Conservation (phyloP, 2,797 vertebrate species). For the Fratercula arctica region DNA sequence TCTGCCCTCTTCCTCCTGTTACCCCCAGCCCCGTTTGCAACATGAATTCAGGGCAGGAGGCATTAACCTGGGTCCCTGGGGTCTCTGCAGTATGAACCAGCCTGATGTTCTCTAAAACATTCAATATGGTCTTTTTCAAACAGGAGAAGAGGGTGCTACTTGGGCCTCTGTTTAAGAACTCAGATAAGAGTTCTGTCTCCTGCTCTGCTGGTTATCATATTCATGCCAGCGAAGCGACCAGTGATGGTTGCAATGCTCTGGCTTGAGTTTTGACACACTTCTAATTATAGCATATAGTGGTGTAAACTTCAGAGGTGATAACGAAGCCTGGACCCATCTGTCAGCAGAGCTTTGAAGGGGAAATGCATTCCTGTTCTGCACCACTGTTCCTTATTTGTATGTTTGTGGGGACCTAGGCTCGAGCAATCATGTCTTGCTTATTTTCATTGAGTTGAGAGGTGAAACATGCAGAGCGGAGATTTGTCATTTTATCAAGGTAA, state of each 20-base stretch:
- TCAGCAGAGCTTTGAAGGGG: constrained; percentile 7
- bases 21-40: neutral
- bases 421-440: neutral
- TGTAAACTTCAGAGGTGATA: constrained; percentile 8
- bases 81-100: neutral
- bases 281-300: constrained; percentile 32
- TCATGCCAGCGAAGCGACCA: neutral
- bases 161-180: neutral
- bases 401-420: neutral
- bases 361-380: constrained; percentile 26
- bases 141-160: neutral
- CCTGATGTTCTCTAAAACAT: neutral
- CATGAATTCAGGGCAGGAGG: neutral
- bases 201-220: neutral
- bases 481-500: neutral
- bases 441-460: neutral
- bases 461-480: neutral
- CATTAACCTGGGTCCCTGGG: neutral
- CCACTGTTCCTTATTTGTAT: constrained; percentile 21
- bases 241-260: neutral
- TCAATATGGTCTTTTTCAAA: neutral
- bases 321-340: neutral
- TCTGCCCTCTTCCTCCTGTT: neutral
- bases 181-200: neutral
- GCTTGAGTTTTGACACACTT: neutral